Evolutionary conservation across 2,797 vertebrate species (phyloP), one percentile per base, ranked within the genome.

Genomic region (Xiphorhynchus erythropygius): DNA sequence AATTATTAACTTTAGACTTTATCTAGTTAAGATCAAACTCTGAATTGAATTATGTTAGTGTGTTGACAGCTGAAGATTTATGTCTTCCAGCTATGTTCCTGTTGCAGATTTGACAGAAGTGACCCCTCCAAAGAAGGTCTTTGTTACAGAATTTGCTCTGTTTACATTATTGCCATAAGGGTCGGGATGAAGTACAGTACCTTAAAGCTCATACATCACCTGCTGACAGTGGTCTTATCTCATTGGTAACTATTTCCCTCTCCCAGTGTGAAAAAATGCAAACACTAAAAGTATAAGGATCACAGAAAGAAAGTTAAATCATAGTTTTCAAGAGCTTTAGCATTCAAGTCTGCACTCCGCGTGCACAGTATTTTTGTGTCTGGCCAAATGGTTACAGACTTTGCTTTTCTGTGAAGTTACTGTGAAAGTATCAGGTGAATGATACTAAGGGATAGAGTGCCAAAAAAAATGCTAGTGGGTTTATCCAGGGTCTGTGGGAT

Each of bases 121-220:
- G 95, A 94, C 91, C 96, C 97, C 95, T 96, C 93, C 81, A 95
- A 94, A 87, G 90, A 95, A 82, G 86, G 84, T 95, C 97, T 97
- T 94, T 97, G 92, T 93, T 96, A 96, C 33, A 5, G 68, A 90
- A 96, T 97, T 96, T 93, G 53, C 79, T 96, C 89, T 95, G 84
- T 96, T 97, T 97, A 95, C 87, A 62, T 97, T 97, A 94, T 93
- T 97, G 91, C 97, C 92, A 87, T 84, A 62, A 92, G 95, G 91
- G 84, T 95, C 78, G 22, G 62, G 63, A 88, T 70, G 89, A 97
- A 98, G 95, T 98, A 97, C 87, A 97, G 95, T 97, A 94, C 76
- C 96, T 98, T 98, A 97, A 97, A 96, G 97, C 95, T 96, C 92
- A 97, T 97, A 94, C 76, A 97, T 98, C 95, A 97, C 84, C 93